A percentile compares a stretch with the other conserved stretches of the same genome.
Conservation (phyloP, 2,113 vertebrate genomes). For the Cisticola juncidis region DNA sequence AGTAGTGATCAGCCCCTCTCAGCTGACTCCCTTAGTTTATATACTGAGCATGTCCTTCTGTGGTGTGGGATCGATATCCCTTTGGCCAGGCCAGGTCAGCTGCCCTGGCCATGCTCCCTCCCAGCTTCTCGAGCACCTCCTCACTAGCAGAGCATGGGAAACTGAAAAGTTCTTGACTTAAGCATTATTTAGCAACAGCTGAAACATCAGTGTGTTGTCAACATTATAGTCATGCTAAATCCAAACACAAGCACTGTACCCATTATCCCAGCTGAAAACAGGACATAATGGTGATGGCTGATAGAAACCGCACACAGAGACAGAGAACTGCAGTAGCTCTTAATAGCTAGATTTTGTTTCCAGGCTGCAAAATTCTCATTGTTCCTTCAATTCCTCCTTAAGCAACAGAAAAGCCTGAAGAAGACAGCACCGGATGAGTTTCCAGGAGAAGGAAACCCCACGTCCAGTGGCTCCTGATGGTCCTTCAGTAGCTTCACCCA, state of each 20-base stretch:
- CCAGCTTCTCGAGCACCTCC: background rate
- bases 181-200: background rate
- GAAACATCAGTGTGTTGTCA: background rate
- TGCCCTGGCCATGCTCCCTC: background rate
- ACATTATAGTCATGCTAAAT: background rate
- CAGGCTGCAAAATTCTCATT: background rate
- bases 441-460: background rate
- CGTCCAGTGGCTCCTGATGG: background rate
- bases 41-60: background rate
- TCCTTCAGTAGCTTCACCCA: background rate
- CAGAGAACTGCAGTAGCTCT: background rate
- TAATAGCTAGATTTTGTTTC: background rate
- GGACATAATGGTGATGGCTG: background rate
- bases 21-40: background rate
- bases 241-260: background rate
- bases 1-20: background rate
- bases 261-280: background rate
- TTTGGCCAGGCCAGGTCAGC: background rate
- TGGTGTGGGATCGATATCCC: background rate
- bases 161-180: background rate
- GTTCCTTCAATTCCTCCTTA: background rate
- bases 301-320: background rate
- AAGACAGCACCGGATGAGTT: background rate
- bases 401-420: background rate
- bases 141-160: background rate